phyloP scores from a whole-genome alignment of 2,888 invertebrate species.

The Eupithecia subumbrata region DNA sequence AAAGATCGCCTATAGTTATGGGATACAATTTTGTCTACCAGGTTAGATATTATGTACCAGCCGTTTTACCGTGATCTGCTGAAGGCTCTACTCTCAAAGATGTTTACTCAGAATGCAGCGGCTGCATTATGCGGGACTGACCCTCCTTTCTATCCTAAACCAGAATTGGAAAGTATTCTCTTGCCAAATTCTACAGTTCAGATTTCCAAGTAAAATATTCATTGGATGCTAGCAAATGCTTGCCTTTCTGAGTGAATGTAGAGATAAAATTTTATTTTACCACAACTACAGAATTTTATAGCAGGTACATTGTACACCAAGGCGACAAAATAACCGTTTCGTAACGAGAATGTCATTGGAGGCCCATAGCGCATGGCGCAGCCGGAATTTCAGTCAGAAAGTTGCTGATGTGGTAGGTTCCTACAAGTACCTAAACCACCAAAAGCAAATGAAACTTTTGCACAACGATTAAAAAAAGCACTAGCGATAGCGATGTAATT shows the following conservation, averaged over 20 bases:
- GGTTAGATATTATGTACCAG: background rate
- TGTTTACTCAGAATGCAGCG: slow-evolving; percentile 32
- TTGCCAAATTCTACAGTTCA: slow-evolving; percentile 24
- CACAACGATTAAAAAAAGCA: background rate
- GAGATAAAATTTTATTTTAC: background rate
- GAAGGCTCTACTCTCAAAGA: slow-evolving; percentile 20
- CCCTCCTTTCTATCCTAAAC: slow-evolving; percentile 24
- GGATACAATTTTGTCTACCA: background rate
- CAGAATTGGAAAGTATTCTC: slow-evolving; percentile 21
- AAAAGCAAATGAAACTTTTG: background rate
- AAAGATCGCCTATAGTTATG: background rate
- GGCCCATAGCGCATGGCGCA: background rate
- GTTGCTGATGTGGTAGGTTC: background rate
- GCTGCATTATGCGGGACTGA: slow-evolving; percentile 35
- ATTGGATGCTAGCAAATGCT: background rate
- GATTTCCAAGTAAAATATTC: slow-evolving; percentile 17
- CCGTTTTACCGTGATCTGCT: slow-evolving; percentile 9
- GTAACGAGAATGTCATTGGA: background rate
- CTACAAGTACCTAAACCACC: background rate
- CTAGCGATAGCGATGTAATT: background rate
- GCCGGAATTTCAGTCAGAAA: background rate
- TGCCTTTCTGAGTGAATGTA: background rate
- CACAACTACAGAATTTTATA: background rate
- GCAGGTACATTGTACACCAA: background rate
- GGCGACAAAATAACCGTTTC: background rate